Base-by-base conservation (phyloP, 2,113 vertebrate genomes). In the Nipponia nippon region DNA sequence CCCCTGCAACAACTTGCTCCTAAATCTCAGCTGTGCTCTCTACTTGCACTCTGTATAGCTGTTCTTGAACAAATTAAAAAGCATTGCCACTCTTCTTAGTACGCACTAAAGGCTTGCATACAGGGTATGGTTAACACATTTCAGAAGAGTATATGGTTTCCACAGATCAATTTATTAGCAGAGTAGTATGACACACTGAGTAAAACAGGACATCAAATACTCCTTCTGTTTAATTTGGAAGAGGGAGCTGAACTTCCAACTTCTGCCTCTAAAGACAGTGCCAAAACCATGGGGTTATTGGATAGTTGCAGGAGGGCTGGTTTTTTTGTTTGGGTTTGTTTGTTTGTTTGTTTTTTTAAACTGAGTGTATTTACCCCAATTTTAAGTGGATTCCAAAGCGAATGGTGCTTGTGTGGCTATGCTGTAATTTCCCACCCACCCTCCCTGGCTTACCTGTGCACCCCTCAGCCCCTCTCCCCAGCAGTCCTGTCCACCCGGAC, bases 181-280 rank as follows among this genome's bases (percentile, higher is more conserved):
- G 73, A 83, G 46, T 49, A 90, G 44, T 26, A 91, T 65, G 76
- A 89, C 61, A 92, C 18, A 36, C 40, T 32, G 61, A 82, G 21
- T 91, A 92, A 95, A 88, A 87, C 1, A 23, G 89, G 93, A 96
- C 47, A 79, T 89, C 82, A 93, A 93, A 93, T 85, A 79, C 17
- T 87, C 38, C 12, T 61, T 91, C 55, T 79, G 40, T 88, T 95
- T 93, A 58, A 94, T 77, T 70, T 90, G 70, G 82, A 96, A 76
- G 58, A 90, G 70, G 49, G 36, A 88, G 36, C 44, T 84, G 73
- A 82, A 80, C 87, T 92, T 85, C 18, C 13, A 93, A 56, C 40
- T 91, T 36, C 49, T 47, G 19, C 17, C 3, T 89, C 59, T 72
- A 69, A 79, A 79, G 20, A 79, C 20, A 96, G 32, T 96, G 75